Evolutionary conservation across 2,888 invertebrate genomes (phyloP).

Genomic region (Monopis laevigella): DNA sequence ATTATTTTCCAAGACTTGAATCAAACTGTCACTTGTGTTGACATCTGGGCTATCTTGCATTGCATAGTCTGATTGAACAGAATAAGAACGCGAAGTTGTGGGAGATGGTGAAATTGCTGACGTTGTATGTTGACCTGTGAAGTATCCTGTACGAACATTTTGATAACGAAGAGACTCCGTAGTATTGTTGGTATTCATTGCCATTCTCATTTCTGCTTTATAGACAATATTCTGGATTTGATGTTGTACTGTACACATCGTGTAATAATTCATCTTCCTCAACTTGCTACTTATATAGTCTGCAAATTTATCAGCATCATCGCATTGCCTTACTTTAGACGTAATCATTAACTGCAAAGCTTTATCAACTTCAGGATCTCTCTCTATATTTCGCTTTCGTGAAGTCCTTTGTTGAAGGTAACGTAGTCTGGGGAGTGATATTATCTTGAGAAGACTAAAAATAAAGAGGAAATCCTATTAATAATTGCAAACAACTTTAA

Average conservation of each 20-base stretch:
- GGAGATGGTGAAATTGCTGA: constrained; percentile 20
- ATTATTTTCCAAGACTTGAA: constrained; percentile 20
- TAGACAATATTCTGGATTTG: constrained; percentile 22
- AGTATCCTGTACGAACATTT: constrained; percentile 18
- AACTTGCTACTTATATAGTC: constrained; percentile 22
- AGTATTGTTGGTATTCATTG: constrained; percentile 19
- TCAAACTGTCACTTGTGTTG: constrained; percentile 21
- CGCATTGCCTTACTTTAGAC: constrained; percentile 20
- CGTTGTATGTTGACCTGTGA: constrained; percentile 14
- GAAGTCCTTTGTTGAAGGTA: constrained; percentile 20
- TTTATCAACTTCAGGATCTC: constrained; percentile 21
- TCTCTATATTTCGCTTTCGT: constrained; percentile 20
- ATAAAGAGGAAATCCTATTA: no score
- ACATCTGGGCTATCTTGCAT: constrained; percentile 20
- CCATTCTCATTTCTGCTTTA: constrained; percentile 17
- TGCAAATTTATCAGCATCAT: constrained; percentile 22
- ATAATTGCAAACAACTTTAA: no score
- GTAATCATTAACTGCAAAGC: constrained; percentile 21
- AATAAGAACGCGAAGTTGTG: constrained; percentile 19
- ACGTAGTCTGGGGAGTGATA: constrained; percentile 20
- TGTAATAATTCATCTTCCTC: constrained; percentile 21
- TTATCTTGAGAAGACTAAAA: constrained; percentile 20
- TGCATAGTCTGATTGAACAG: constrained; percentile 19
- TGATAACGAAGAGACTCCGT: constrained; percentile 20
- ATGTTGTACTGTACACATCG: constrained; percentile 22